phyloP scores from a whole-genome alignment of 2,113 vertebrate genomes.

The Octodon degus region DNA sequence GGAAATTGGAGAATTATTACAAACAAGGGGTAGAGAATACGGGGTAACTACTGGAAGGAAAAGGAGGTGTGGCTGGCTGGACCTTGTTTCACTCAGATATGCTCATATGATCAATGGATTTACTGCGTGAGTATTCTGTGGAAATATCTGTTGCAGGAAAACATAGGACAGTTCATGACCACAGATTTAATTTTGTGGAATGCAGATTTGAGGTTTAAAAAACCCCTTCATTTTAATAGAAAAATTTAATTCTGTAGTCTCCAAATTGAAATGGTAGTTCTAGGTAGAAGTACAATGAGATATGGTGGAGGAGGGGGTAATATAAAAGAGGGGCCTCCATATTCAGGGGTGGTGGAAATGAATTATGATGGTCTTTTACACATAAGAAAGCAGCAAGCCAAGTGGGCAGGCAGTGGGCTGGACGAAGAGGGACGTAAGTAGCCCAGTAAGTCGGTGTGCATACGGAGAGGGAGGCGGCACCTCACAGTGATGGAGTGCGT shows the following conservation, averaged over 20 bases:
- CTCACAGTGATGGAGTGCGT: neutral
- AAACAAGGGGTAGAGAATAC: conserved; percentile 94
- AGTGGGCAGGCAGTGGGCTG: neutral
- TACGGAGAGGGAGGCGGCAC: accelerated
- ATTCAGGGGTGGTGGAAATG: neutral
- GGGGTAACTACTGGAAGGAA: conserved; percentile 98
- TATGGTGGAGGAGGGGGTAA: neutral
- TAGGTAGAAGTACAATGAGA: neutral
- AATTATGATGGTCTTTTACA: neutral
- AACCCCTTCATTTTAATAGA: neutral
- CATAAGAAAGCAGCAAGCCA: neutral
- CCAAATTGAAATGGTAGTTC: conserved; percentile 12
- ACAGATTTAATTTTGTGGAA: conserved; percentile 33
- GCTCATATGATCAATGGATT: conserved; percentile 99
- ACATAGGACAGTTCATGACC: neutral
- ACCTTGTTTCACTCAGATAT: conserved; percentile 96
- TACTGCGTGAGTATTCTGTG: conserved; percentile 93
- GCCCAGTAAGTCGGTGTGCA: neutral
- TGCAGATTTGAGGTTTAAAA: neutral
- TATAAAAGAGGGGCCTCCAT: neutral
- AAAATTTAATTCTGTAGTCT: neutral
- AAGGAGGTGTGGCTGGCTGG: conserved; percentile 98
- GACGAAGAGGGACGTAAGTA: accelerated
- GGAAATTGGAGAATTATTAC: conserved; percentile 92
- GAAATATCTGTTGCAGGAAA: conserved; percentile 25